These are phyloP conservation scores for Achatina immaculata DNA, from an alignment of 1,140 invertebrate species.

Conservation along the genomic window DNA sequence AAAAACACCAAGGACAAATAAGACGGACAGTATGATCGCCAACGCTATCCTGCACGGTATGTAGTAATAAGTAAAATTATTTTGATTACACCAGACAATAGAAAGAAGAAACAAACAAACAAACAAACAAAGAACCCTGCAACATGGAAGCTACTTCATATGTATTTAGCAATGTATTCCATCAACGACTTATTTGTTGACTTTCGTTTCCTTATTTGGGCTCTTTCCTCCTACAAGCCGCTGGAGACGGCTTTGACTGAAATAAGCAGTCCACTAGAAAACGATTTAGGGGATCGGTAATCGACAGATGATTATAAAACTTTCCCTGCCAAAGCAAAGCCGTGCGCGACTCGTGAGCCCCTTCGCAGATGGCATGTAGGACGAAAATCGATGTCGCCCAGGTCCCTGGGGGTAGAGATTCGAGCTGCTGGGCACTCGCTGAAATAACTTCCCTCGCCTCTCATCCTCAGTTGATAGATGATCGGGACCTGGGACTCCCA, in stretches of 20 bases:
- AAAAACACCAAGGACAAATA: neutral
- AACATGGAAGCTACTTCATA: no score
- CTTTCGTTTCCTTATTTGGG: no score
- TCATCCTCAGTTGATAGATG: slow-evolving; percentile 24
- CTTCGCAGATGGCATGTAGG: slow-evolving; percentile 15
- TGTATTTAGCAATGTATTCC: no score
- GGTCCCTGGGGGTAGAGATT: slow-evolving; percentile 14
- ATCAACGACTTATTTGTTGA: no score
- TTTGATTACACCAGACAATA: no score
- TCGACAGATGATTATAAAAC: slow-evolving; percentile 30
- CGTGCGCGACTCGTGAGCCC: neutral
- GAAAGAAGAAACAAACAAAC: neutral
- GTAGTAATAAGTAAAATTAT: no score
- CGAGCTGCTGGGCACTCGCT: slow-evolving; percentile 17
- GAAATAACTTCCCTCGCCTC: slow-evolving; percentile 19
- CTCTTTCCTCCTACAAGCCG: no score
- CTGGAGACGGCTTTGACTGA: neutral
- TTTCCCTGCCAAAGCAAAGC: slow-evolving; percentile 14
- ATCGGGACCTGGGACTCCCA: slow-evolving; percentile 7
- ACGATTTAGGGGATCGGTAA: slow-evolving; percentile 11
- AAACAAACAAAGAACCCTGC: slow-evolving; percentile 10
- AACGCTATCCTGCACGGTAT: no score
- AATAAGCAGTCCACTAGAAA: slow-evolving; percentile 10
- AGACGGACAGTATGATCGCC: neutral
- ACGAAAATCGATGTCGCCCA: slow-evolving; percentile 14